phyloP scores from a whole-genome alignment of 2,797 vertebrate species.

The Dermochelys coriacea region DNA sequence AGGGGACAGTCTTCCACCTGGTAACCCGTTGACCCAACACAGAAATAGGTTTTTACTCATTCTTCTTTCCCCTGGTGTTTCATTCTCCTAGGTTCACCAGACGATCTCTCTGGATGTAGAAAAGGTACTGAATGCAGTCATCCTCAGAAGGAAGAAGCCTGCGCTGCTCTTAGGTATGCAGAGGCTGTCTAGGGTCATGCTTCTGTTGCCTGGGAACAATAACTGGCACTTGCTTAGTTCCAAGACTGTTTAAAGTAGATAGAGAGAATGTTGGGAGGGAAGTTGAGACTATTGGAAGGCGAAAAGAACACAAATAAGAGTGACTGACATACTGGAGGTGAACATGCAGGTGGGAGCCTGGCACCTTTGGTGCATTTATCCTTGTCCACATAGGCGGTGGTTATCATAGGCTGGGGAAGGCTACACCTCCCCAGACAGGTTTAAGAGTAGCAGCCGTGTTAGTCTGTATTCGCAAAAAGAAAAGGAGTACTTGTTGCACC shows the following conservation, averaged over 20 bases:
- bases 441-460: too few relatives aligned
- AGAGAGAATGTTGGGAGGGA: background rate
- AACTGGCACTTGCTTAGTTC: background rate
- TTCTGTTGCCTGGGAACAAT: background rate
- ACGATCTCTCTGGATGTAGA: slow-evolving; percentile 87
- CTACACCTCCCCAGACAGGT: too few relatives aligned
- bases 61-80: background rate
- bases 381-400: background rate
- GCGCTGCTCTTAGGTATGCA: slow-evolving; percentile 87
- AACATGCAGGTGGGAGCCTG: background rate
- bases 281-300: background rate
- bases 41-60: background rate
- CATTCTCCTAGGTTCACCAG: slow-evolving; percentile 88
- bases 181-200: background rate
- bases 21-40: background rate
- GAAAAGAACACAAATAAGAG: background rate
- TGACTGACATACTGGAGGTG: background rate
- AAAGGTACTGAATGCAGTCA: slow-evolving; percentile 83
- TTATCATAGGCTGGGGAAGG: too few relatives aligned
- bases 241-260: background rate
- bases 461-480: too few relatives aligned
- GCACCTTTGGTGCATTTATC: slow-evolving; percentile 1
- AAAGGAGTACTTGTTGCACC: too few relatives aligned
- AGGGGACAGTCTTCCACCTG: background rate
- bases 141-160: slow-evolving; percentile 86